Evolutionary conservation across 2,797 vertebrate species (phyloP).

Genomic region (Takifugu ocellatus): DNA sequence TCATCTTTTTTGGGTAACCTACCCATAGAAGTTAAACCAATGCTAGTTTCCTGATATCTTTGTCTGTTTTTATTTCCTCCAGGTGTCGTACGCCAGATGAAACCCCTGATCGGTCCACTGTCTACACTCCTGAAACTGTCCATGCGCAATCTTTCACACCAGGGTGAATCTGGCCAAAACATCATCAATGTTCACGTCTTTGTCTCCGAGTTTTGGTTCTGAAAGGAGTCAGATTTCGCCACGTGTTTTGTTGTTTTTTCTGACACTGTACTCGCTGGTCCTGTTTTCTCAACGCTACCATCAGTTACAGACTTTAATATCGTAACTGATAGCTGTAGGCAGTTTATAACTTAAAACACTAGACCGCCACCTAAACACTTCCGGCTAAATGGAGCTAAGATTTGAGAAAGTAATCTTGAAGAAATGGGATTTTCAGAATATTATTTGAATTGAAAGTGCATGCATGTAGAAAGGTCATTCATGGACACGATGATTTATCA

Average conservation of each 20-base stretch:
- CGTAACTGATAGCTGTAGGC: conserved; percentile 31
- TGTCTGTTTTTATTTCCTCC: conserved; percentile 28
- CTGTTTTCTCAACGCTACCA: conserved; percentile 23
- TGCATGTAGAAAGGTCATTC: conserved; percentile 52
- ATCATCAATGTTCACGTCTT: conserved; percentile 90
- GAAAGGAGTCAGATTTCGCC: conserved; percentile 27
- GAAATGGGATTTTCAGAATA: conserved; percentile 22
- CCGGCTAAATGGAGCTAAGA: conserved; percentile 30
- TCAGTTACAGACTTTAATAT: conserved; percentile 34
- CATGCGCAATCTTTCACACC: conserved; percentile 87
- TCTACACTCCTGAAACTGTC: conserved; percentile 85
- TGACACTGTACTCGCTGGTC: conserved; percentile 44
- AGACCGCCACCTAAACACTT: conserved; percentile 42
- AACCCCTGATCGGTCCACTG: conserved; percentile 85
- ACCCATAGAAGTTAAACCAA: no score
- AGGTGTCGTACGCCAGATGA: conserved; percentile 94
- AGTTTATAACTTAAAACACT: conserved; percentile 42
- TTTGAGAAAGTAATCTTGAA: conserved; percentile 19
- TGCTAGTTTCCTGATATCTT: neutral
- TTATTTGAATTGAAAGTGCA: conserved; percentile 53
- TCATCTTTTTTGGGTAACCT: no score
- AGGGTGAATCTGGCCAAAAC: conserved; percentile 87
- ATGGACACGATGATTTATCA: conserved; percentile 38
- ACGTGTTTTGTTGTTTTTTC: conserved; percentile 15
- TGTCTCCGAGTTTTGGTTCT: conserved; percentile 97